Percentiles rank a stretch among this genome's conserved stretches.
These are phyloP conservation scores for Lampris incognitus DNA, from an alignment of 2,113 vertebrate genomes.

Conservation along the genomic window DNA sequence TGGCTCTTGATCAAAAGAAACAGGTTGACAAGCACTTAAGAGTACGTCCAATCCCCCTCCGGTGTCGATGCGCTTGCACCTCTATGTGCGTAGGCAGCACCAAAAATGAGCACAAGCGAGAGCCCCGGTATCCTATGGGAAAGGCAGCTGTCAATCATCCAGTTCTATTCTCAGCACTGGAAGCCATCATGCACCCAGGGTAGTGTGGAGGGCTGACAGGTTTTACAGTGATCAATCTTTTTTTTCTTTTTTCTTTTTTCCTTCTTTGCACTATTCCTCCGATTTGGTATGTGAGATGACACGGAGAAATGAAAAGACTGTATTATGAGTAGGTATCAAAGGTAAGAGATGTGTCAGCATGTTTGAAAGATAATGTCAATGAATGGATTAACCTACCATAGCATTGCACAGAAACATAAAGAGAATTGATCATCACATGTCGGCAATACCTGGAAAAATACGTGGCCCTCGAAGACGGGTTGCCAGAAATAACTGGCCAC, in stretches of 20 bases:
- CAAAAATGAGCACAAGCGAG: slow-evolving; percentile 71
- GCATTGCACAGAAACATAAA: slow-evolving; percentile 3
- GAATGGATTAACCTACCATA: not conserved
- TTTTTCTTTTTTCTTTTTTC: slow-evolving; percentile 29
- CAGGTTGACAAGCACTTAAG: slow-evolving; percentile 50
- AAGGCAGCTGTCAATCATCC: slow-evolving; percentile 72
- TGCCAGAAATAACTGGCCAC: not conserved
- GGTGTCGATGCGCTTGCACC: slow-evolving; percentile 53
- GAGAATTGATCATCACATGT: slow-evolving; percentile 7
- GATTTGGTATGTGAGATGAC: slow-evolving; percentile 34
- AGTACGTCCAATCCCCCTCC: slow-evolving; percentile 47
- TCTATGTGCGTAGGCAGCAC: slow-evolving; percentile 56
- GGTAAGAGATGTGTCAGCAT: slow-evolving; percentile 10
- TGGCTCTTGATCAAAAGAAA: slow-evolving; percentile 33
- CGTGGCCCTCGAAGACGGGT: slow-evolving; percentile 8
- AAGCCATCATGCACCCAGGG: slow-evolving; percentile 41
- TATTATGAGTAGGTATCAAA: slow-evolving; percentile 40
- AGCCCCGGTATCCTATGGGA: slow-evolving; percentile 62
- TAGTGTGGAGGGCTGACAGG: slow-evolving; percentile 42
- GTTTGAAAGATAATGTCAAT: slow-evolving; percentile 7
- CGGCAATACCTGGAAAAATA: not conserved
- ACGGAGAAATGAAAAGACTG: slow-evolving; percentile 28
- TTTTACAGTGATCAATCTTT: slow-evolving; percentile 71
- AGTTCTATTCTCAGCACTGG: slow-evolving; percentile 71
- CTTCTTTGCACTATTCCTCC: not conserved